Base-by-base conservation (phyloP, 2,888 invertebrate species). In the Heliconius sara region DNA sequence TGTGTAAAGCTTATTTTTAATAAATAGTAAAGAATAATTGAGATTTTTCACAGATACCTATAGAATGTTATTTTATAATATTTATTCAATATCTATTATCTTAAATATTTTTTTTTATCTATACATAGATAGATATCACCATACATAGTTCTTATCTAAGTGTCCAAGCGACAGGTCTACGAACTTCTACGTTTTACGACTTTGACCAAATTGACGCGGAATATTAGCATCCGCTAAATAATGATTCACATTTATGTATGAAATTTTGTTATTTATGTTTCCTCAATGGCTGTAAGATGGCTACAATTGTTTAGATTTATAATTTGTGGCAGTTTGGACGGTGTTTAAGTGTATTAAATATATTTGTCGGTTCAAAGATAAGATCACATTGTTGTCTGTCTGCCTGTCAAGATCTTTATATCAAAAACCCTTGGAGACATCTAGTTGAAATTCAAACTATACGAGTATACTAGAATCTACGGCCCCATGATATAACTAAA, bases 171-270 rank as follows among this genome's bases (percentile, higher is more conserved):
- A 68, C 80, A 73, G 85, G 86, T 86, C 85, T 82, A 84, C 82
- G 85, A 86, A 85, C 86, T 85, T 65, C 83, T 79, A 78, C 65
- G 77, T 80, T 83, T 83, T 83, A 83, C 81, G 78, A 80, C 83
- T 81, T 73, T 79, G 75, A 79, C 82, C 79, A 80, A 83, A 82
- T 83, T 83, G 81, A 84, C 80, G 79, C 83, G 78, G 73, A 70
- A 79, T 82, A 80, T 80, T 82, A 81, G 83, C 82, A 82, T 82
- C 80, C 83, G 82, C 80, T 52, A 77, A 70, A 71, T 80, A 85
- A 83, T 85, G 86, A 86, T 81, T 85, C 85, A 85, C 83, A 79
- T 81, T 83, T 84, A 82, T 83, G 81, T 82, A 81, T 79, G 74
- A 81, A 82, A 82, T 73, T 60, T 34, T 74, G 72, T 81, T 81